Evolutionary conservation across 1,140 invertebrate species (phyloP).

Genomic region (Hermetia illucens): DNA sequence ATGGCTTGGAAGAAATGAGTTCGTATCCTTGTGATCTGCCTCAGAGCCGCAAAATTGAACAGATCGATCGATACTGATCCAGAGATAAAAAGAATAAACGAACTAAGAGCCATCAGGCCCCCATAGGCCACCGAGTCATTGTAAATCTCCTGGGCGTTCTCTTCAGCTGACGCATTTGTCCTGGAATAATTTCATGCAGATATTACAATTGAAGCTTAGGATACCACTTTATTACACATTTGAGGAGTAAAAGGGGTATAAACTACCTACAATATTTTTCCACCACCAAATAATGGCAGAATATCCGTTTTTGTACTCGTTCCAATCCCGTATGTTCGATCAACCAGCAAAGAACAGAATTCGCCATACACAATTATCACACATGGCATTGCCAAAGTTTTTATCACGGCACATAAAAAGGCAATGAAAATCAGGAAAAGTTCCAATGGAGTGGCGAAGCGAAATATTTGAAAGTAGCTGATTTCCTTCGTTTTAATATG

Average conservation of each 20-base stretch:
- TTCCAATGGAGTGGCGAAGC: conserved; percentile 46
- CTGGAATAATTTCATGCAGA: conserved; percentile 8
- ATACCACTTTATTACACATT: not conserved
- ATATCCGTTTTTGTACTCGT: conserved; percentile 31
- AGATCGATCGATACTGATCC: conserved; percentile 49
- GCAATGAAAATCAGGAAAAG: conserved; percentile 37
- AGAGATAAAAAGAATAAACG: conserved; percentile 45
- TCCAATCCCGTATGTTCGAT: conserved; percentile 26
- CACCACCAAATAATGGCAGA: conserved; percentile 34
- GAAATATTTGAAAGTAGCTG: conserved; percentile 32
- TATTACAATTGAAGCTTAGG: not conserved
- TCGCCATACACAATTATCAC: conserved; percentile 59
- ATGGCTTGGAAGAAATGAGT: conserved; percentile 55
- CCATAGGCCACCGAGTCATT: conserved; percentile 51
- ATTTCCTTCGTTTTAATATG: conserved; percentile 15
- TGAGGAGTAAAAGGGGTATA: not conserved
- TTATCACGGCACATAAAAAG: conserved; percentile 40
- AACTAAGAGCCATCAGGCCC: conserved; percentile 39
- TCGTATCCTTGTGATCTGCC: conserved; percentile 55
- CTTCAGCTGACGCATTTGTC: conserved; percentile 37
- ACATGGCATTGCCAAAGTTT: conserved; percentile 44
- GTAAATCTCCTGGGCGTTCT: conserved; percentile 41
- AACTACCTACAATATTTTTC: conserved; percentile 36
- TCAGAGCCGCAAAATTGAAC: conserved; percentile 45
- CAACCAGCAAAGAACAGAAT: conserved; percentile 48